Conservation (phyloP, 1,140 invertebrate species). For the Glossosoma conforme region DNA sequence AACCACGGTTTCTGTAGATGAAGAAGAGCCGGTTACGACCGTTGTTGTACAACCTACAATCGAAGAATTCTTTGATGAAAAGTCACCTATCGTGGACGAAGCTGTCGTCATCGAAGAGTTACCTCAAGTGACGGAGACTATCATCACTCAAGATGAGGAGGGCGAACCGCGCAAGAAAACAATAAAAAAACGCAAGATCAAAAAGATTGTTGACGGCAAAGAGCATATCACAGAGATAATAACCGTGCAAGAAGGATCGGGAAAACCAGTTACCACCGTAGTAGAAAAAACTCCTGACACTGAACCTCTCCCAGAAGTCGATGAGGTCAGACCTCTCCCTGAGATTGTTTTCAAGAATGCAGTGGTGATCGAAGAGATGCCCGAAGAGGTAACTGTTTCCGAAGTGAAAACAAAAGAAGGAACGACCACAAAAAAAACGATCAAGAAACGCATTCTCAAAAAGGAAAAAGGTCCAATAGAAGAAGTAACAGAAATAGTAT, state of each 20-base stretch:
- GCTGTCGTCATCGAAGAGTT: constrained; percentile 28
- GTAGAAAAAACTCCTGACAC: constrained; percentile 22
- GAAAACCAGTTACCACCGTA: constrained; percentile 24
- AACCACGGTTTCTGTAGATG: constrained; percentile 35
- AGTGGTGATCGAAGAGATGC: constrained; percentile 28
- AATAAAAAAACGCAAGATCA: constrained; percentile 37
- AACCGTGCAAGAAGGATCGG: constrained; percentile 32
- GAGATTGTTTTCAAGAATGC: constrained; percentile 1
- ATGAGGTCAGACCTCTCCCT: constrained; percentile 10
- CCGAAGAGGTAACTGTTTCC: constrained; percentile 42
- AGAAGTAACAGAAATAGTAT: constrained; percentile 33
- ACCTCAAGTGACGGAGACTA: constrained; percentile 17
- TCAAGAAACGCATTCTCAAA: constrained; percentile 37
- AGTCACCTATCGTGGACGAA: constrained; percentile 27
- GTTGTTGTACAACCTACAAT: constrained; percentile 29
- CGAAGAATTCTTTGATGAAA: constrained; percentile 33
- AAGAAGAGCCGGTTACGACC: constrained; percentile 36
- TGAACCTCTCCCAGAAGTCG: constrained; percentile 10
- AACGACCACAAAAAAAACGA: constrained; percentile 37
- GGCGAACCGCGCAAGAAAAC: constrained; percentile 33
- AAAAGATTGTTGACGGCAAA: constrained; percentile 37
- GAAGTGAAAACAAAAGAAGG: constrained; percentile 38
- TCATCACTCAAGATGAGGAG: constrained; percentile 11
- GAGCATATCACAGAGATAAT: constrained; percentile 38
- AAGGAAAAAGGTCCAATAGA: constrained; percentile 37